phyloP scores from a whole-genome alignment of 2,888 invertebrate species.

The Agrochola lota region DNA sequence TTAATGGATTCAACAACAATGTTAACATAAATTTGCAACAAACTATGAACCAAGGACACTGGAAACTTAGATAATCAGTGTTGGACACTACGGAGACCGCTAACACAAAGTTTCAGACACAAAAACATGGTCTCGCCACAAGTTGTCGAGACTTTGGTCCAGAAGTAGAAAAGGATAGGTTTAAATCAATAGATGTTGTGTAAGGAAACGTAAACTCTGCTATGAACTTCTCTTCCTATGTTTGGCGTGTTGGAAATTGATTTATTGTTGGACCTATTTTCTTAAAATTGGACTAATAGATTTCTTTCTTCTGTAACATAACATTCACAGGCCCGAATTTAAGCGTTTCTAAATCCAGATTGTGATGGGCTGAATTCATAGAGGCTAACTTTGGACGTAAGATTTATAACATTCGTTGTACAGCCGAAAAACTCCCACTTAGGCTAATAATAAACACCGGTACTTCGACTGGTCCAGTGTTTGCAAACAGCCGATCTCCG shows the following conservation, averaged over 20 bases:
- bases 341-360: neutral
- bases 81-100: slow-evolving; percentile 48
- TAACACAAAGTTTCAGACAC: slow-evolving; percentile 55
- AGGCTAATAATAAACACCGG: neutral
- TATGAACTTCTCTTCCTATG: neutral
- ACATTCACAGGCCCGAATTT: neutral
- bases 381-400: no score
- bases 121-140: slow-evolving; percentile 55
- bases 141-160: slow-evolving; percentile 41
- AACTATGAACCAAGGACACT: slow-evolving; percentile 48
- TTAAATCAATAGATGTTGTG: slow-evolving; percentile 34
- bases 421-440: neutral
- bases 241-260: neutral
- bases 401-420: neutral
- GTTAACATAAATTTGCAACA: slow-evolving; percentile 52
- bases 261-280: neutral
- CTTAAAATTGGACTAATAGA: neutral
- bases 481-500: neutral
- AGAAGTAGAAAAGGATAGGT: slow-evolving; percentile 16
- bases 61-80: slow-evolving; percentile 62
- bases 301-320: neutral
- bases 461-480: neutral
- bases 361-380: neutral
- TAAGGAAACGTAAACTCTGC: slow-evolving; percentile 14
- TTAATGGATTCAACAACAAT: slow-evolving; percentile 59